Evolutionary conservation across 2,797 vertebrate species (phyloP).

Genomic region (Phrynocephalus forsythii): DNA sequence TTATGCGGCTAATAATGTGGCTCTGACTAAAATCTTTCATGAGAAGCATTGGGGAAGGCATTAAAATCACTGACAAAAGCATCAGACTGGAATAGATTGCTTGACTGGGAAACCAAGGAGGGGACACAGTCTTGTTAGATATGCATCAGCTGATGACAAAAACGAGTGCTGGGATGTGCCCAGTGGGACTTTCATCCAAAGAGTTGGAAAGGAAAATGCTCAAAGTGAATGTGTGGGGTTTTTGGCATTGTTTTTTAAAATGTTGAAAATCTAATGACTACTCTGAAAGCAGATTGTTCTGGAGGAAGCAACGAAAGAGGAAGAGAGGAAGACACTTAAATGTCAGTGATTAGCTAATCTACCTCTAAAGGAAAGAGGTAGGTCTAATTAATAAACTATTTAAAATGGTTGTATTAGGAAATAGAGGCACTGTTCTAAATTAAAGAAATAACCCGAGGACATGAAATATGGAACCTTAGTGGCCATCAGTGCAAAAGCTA

Average conservation of each 20-base stretch:
- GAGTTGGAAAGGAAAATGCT: not conserved
- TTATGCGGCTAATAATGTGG: not conserved
- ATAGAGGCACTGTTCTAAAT: not conserved
- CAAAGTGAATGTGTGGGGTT: not conserved
- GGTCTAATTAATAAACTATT: not conserved
- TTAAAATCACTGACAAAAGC: not conserved
- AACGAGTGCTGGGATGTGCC: not conserved
- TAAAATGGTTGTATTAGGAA: not conserved
- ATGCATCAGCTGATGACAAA: not conserved
- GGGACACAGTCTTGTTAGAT: not conserved
- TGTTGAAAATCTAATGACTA: not conserved
- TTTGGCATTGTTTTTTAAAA: not conserved
- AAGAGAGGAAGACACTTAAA: not conserved
- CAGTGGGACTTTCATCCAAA: not conserved
- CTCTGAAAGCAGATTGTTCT: not conserved
- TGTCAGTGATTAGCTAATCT: not conserved
- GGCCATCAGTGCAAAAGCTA: not conserved
- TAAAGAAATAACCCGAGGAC: not conserved
- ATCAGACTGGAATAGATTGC: not conserved
- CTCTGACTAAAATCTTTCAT: conserved; percentile 10
- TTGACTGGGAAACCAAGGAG: not conserved
- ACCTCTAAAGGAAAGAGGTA: not conserved
- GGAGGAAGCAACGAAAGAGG: not conserved
- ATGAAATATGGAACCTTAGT: not conserved
- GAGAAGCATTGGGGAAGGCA: not conserved